Evolutionary conservation across 2,888 invertebrate genomes (phyloP).

Genomic region (Xestia sexstrigata): DNA sequence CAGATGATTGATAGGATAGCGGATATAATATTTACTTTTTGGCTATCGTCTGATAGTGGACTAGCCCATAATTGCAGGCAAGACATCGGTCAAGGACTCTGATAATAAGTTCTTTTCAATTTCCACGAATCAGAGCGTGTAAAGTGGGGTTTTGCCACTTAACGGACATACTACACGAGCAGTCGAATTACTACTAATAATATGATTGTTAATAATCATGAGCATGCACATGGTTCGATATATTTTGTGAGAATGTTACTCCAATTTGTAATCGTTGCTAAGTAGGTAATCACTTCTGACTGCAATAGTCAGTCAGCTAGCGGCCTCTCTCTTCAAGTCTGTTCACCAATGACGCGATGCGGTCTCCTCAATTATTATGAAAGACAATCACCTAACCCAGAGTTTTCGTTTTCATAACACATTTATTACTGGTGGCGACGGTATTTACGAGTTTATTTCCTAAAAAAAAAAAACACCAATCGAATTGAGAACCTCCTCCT

Average conservation of each 20-base stretch:
- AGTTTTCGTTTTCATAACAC: too few relatives aligned
- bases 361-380: not conserved
- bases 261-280: constrained; percentile 10
- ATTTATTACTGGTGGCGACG: too few relatives aligned
- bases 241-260: not conserved
- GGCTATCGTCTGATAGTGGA: constrained; percentile 22
- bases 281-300: constrained; percentile 8
- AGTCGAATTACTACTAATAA: not conserved
- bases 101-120: constrained; percentile 21
- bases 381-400: constrained; percentile 3
- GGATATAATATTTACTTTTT: constrained; percentile 19
- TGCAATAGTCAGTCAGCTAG: not conserved
- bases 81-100: constrained; percentile 21
- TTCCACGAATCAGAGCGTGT: constrained; percentile 8
- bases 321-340: not conserved
- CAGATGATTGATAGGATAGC: constrained; percentile 18
- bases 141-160: constrained; percentile 14
- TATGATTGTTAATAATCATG: not conserved
- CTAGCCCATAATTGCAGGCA: constrained; percentile 33
- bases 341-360: not conserved
- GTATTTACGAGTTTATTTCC: too few relatives aligned
- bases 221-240: constrained; percentile 1
- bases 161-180: not conserved
- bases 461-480: too few relatives aligned
- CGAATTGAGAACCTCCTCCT: too few relatives aligned